Conservation (phyloP, 2,113 vertebrate species). For the Ophthalmolycus amberensis region DNA sequence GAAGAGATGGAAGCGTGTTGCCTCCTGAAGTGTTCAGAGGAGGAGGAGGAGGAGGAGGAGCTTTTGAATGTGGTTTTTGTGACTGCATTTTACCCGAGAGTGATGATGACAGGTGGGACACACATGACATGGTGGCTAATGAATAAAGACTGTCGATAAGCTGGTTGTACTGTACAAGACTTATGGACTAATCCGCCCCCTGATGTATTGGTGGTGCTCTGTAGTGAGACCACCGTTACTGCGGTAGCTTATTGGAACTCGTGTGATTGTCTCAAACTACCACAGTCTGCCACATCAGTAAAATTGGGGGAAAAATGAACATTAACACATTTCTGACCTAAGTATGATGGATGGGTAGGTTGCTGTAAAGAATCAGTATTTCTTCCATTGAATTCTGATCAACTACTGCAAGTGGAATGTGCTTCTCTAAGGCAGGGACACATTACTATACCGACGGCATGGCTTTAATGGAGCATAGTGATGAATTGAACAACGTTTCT, state of each 20-base stretch:
- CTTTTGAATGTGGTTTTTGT: not conserved
- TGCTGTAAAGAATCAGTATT: too few species aligned
- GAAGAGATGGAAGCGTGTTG: not conserved
- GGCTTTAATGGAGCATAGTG: not conserved
- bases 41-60: not conserved
- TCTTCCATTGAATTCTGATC: too few species aligned
- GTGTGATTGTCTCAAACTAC: not conserved
- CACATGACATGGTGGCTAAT: not conserved
- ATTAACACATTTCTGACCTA: not conserved
- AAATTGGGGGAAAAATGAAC: not conserved
- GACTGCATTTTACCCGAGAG: not conserved
- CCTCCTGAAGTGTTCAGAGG: not conserved
- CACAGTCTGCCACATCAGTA: not conserved
- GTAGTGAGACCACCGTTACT: not conserved
- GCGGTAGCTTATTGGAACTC: not conserved
- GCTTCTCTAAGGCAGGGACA: not conserved
- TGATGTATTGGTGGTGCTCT: not conserved
- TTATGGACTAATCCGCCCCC: not conserved
- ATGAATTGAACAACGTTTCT: too few species aligned
- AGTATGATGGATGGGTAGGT: not conserved
- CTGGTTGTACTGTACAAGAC: not conserved
- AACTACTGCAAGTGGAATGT: not conserved
- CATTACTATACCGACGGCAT: not conserved
- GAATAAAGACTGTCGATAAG: not conserved
- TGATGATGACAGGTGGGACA: not conserved